A percentile compares a stretch with the other conserved stretches of the same genome.
Evolutionary conservation across 2,113 vertebrate genomes (phyloP).

Genomic region (Perccottus glenii): DNA sequence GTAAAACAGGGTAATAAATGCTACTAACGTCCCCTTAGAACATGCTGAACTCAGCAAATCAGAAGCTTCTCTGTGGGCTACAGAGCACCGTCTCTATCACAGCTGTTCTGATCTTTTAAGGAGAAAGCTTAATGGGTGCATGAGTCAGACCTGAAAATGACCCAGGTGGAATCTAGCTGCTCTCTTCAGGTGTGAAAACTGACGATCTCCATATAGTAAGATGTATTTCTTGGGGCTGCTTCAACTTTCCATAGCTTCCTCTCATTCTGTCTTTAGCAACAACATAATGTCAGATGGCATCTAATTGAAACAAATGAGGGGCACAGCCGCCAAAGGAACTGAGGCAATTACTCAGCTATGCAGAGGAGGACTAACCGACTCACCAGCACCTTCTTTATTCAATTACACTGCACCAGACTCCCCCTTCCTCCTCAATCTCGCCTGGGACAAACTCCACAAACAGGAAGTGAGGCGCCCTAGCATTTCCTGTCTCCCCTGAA

Average conservation of each 20-base stretch:
- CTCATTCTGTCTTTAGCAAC: conserved; percentile 17
- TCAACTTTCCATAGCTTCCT: not conserved
- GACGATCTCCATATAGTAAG: not conserved
- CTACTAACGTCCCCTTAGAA: conserved; percentile 25
- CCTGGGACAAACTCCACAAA: conserved; percentile 61
- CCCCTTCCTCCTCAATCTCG: conserved; percentile 30
- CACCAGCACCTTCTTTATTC: conserved; percentile 27
- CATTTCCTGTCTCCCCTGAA: conserved; percentile 67
- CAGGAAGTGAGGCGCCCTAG: conserved; percentile 72
- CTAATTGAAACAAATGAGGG: conserved; percentile 58
- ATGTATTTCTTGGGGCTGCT: not conserved
- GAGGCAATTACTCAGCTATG: conserved; percentile 44
- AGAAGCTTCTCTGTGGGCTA: conserved; percentile 32
- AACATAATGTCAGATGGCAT: conserved; percentile 29
- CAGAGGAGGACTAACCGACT: conserved; percentile 21
- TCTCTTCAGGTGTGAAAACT: conserved; percentile 9
- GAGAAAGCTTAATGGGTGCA: not conserved
- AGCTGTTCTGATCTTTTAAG: conserved; percentile 13
- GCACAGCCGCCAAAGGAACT: conserved; percentile 40
- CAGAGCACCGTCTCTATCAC: not conserved
- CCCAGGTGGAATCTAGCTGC: conserved; percentile 7
- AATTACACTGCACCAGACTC: conserved; percentile 39
- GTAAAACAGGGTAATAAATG: conserved; percentile 17
- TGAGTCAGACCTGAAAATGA: conserved; percentile 2
- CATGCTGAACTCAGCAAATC: conserved; percentile 46